These are phyloP conservation scores for Tachysurus fulvidraco DNA, from an alignment of 2,113 vertebrate species.

Conservation along the genomic window DNA sequence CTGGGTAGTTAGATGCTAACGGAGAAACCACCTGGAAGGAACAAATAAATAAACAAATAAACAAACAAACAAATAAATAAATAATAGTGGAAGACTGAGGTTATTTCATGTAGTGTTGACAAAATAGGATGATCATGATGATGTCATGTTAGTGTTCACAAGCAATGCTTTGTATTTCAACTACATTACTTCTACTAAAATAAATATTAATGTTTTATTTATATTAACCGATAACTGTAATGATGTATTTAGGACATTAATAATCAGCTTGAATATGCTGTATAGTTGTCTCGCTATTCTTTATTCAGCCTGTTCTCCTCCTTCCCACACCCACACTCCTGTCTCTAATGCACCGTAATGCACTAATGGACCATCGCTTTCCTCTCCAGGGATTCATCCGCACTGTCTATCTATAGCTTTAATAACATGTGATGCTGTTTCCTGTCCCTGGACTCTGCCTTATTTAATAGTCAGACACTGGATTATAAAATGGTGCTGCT, in stretches of 20 bases:
- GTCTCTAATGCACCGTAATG: slow-evolving; percentile 4
- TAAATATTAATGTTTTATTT: background rate
- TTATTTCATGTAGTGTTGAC: background rate
- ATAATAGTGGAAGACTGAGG: background rate
- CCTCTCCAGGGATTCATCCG: background rate
- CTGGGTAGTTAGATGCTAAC: slow-evolving; percentile 70
- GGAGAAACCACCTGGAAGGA: slow-evolving; percentile 69
- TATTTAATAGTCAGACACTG: background rate
- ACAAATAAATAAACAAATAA: background rate
- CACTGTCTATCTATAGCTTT: slow-evolving; percentile 1
- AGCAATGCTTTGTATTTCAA: background rate
- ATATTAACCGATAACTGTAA: background rate
- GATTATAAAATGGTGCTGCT: background rate
- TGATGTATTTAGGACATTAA: background rate
- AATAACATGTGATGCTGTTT: background rate
- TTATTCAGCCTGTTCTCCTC: background rate
- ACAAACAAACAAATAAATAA: background rate
- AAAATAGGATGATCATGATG: background rate
- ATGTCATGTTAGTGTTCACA: background rate
- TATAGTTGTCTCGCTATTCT: background rate
- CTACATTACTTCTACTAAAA: background rate
- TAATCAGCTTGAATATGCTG: background rate
- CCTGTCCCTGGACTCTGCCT: background rate
- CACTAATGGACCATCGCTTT: slow-evolving; percentile 8
- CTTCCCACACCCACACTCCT: background rate